Conservation (phyloP, 2,113 vertebrate genomes). For the Anguilla rostrata region DNA sequence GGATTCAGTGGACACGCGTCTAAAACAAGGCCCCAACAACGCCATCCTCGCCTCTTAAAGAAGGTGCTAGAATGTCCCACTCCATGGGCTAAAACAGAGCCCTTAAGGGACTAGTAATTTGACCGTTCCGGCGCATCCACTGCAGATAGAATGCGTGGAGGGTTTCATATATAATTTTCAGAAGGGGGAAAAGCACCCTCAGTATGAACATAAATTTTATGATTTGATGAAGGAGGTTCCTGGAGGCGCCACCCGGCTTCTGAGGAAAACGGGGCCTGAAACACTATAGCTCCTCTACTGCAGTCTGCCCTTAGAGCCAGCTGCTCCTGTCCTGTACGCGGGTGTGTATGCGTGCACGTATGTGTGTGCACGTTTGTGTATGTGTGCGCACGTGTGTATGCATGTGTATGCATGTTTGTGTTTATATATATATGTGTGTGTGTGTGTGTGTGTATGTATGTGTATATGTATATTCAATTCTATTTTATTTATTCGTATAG, state of each 20-base stretch:
- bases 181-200: conserved; percentile 22
- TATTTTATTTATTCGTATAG: too few relatives aligned
- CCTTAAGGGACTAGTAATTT: neutral
- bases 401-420: neutral
- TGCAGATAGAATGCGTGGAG: conserved; percentile 21
- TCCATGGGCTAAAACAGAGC: neutral
- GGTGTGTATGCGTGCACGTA: too few relatives aligned
- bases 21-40: neutral
- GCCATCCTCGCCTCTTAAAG: neutral
- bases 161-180: conserved; percentile 21
- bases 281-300: conserved; percentile 28
- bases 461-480: too few relatives aligned
- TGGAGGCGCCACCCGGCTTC: neutral
- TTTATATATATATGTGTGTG: neutral
- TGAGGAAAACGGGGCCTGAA: conserved; percentile 26
- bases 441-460: too few relatives aligned
- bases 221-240: conserved; percentile 22
- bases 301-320: conserved; percentile 31
- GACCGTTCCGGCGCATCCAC: neutral
- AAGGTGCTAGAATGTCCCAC: neutral
- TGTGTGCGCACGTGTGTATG: too few relatives aligned
- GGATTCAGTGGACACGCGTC: too few relatives aligned
- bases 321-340: conserved; percentile 46
- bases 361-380: neutral
- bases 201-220: conserved; percentile 36